Evolutionary conservation across 1,140 invertebrate species (phyloP).

Genomic region (Rhizoglyphus robini): DNA sequence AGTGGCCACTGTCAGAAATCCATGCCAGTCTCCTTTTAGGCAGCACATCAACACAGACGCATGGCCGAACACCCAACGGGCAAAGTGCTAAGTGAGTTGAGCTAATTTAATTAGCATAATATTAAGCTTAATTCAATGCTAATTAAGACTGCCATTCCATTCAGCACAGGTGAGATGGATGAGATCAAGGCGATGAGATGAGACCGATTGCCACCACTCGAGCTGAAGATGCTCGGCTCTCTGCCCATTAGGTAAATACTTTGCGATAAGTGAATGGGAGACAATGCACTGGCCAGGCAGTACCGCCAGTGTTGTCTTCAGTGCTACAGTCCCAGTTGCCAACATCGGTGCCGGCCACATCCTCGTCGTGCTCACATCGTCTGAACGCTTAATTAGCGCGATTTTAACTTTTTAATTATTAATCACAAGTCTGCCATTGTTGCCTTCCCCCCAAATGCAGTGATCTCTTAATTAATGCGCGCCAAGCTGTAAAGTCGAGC

Average conservation of each 20-base stretch:
- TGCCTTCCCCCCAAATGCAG: not conserved
- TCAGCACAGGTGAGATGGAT: not conserved
- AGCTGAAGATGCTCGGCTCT: not conserved
- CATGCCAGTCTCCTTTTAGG: no score
- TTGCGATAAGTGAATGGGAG: not conserved
- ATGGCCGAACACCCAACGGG: not conserved
- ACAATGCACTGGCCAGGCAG: not conserved
- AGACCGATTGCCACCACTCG: not conserved
- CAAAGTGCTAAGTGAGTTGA: not conserved
- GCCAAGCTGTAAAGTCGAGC: not conserved
- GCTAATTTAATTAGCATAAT: slow-evolving; percentile 12
- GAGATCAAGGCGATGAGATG: not conserved
- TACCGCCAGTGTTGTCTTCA: no score
- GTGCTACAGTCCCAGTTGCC: no score
- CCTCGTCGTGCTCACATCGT: not conserved
- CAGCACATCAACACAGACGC: no score
- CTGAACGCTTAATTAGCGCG: not conserved
- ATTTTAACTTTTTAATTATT: slow-evolving; percentile 4
- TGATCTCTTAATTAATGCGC: slow-evolving; percentile 10
- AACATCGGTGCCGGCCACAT: no score
- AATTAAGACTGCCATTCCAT: slow-evolving; percentile 1
- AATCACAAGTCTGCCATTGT: not conserved
- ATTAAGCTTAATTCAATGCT: slow-evolving; percentile 6
- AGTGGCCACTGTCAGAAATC: no score
- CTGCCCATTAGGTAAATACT: not conserved